These are phyloP conservation scores for Holothuria scabra DNA, from an alignment of 53 echinoderm and acorn worm genomes.

Conservation along the genomic window DNA sequence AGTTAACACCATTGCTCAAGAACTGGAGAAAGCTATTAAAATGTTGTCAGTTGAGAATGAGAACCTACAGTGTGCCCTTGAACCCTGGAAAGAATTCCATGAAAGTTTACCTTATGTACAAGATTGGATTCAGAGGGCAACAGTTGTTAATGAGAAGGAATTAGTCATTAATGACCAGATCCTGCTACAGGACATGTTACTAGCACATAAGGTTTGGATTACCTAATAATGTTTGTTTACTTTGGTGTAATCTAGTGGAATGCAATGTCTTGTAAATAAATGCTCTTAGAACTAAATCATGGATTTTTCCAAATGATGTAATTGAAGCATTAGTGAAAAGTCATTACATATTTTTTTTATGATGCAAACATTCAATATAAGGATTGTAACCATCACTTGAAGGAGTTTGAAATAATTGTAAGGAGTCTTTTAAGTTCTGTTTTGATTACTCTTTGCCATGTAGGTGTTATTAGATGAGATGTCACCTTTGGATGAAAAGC, in stretches of 20 bases:
- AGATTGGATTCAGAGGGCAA: constrained; percentile 71
- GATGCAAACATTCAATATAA: too few species aligned
- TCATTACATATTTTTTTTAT: too few species aligned
- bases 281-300: too few species aligned
- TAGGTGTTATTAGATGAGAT: constrained; percentile 67
- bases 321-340: too few species aligned
- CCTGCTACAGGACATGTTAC: neutral
- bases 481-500: constrained; percentile 58
- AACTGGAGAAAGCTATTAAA: constrained; percentile 53
- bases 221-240: too few species aligned
- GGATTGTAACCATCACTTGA: too few species aligned
- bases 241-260: too few species aligned
- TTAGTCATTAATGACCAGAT: neutral
- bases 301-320: too few species aligned
- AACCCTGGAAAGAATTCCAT: constrained; percentile 81
- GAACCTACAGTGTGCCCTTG: constrained; percentile 69
- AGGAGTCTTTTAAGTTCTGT: too few species aligned
- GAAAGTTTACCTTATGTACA: constrained; percentile 62
- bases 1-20: constrained; percentile 58
- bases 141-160: constrained; percentile 40
- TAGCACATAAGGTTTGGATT: constrained; percentile 66
- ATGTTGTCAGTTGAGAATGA: constrained; percentile 49
- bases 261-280: too few species aligned
- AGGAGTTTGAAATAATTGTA: too few species aligned
- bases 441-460: neutral